Evolutionary conservation across 2,797 vertebrate genomes (phyloP).

Genomic region (Halcyon leucocephala): DNA sequence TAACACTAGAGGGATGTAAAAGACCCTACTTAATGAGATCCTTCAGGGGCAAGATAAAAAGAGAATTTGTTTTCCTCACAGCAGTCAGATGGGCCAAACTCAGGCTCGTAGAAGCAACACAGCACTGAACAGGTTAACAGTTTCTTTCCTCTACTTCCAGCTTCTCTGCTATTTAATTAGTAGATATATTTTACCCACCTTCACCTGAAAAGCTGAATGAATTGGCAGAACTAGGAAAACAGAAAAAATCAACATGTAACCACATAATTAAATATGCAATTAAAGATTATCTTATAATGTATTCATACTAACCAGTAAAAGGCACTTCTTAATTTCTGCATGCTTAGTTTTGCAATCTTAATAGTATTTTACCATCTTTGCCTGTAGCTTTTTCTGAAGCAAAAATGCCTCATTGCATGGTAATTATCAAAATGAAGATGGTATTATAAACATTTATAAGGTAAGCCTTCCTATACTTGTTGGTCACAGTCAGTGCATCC

Average conservation of each 20-base stretch:
- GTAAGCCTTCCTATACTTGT: neutral
- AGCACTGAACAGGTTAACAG: neutral
- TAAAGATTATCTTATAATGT: neutral
- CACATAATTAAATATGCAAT: neutral
- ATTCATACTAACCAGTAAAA: neutral
- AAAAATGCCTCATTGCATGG: neutral
- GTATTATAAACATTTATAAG: neutral
- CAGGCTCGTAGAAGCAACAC: neutral
- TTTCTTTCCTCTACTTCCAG: neutral
- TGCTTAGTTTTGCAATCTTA: neutral
- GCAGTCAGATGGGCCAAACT: neutral
- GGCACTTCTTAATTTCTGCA: neutral
- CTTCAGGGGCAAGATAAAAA: neutral
- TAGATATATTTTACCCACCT: neutral
- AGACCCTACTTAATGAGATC: neutral
- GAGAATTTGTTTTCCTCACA: neutral
- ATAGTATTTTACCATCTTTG: neutral
- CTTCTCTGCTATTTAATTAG: neutral
- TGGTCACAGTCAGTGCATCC: neutral
- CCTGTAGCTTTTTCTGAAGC: neutral
- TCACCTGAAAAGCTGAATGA: neutral
- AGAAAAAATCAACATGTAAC: neutral
- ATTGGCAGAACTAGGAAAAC: neutral
- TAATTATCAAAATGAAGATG: neutral
- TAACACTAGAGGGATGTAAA: neutral